phyloP scores from a whole-genome alignment of 2,888 invertebrate genomes.

The Aleiodes alternator region DNA sequence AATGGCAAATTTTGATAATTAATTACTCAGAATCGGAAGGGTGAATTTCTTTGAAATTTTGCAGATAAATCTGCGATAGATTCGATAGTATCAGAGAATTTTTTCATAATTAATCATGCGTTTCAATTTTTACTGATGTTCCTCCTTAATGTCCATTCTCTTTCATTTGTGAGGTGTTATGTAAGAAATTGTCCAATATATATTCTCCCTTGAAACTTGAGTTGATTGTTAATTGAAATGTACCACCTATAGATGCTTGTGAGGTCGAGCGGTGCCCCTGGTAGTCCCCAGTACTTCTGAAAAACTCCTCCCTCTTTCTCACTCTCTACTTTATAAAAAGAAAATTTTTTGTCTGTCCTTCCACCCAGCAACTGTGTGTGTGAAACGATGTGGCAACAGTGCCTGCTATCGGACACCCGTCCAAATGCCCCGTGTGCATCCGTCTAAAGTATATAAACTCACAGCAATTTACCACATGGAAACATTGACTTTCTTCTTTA shows the following conservation, averaged over 20 bases:
- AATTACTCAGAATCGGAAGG: too few species aligned
- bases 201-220: not conserved
- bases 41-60: too few species aligned
- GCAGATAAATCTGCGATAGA: too few species aligned
- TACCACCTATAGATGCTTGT: slow-evolving; percentile 10
- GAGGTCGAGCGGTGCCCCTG: slow-evolving; percentile 21
- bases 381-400: slow-evolving; percentile 54
- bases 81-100: too few species aligned
- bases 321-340: not conserved
- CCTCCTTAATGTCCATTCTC: too few species aligned
- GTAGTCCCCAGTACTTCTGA: slow-evolving; percentile 12
- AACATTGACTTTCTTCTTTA: slow-evolving; percentile 9
- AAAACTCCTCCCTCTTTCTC: not conserved
- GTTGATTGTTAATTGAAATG: slow-evolving; percentile 21
- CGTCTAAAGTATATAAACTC: slow-evolving; percentile 26
- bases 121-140: too few species aligned
- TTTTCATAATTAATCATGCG: too few species aligned
- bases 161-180: not conserved
- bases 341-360: not conserved
- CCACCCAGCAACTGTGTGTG: slow-evolving; percentile 22
- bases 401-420: slow-evolving; percentile 54
- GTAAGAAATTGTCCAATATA: not conserved
- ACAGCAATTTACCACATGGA: slow-evolving; percentile 5
- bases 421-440: slow-evolving; percentile 32
- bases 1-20: too few species aligned